Evolutionary conservation across 1,140 invertebrate species (phyloP), one percentile per base, ranked within the genome.

Genomic region (Mamestra configurata): DNA sequence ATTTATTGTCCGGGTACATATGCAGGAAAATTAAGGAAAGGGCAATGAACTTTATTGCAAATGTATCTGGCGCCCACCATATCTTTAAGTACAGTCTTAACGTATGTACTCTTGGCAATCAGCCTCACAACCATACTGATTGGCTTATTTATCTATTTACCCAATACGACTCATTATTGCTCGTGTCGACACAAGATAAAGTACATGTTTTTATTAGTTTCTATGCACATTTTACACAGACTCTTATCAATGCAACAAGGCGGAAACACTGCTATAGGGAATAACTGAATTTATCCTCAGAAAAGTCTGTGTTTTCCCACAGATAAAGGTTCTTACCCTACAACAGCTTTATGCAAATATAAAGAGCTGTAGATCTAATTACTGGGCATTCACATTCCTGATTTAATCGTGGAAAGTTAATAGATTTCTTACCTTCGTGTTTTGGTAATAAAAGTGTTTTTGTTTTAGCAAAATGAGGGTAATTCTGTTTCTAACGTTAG

Each of bases 301-400:
- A 53, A 20, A 55, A 55, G 27, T 11, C 15, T 72, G 18, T 51
- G 11, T 35, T 55, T 55, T 72, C 31, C 24, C 31, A 37, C 2
- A 24, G 51, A 55, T 72, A 72, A 40, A 53, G 70, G 70, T 72
- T 53, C 27, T 72, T 72, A 72, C 70, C 70, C 70, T 53, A 0
- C 0, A 20, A 13, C 31, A 15, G 8, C 20, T 53, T 18, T 22
- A 53, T 15, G 35, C 59, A 18, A 64, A 64, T 64, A 64, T 64
- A 64, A 64, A n/a, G 46, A 37, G 51, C n/a, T 15, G 35, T 4
- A 13, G 13, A 5, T 8, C 24, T 20, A 22, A 22, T 55, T 7
- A 53, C 27, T 72, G 8, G 40, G 59, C 20, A 53, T 37, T 53
- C n/a, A 40, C 18, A 22, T 20, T 20, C 7, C 27, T 18, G 27